phyloP scores from a whole-genome alignment of 2,888 invertebrate genomes.

The Caenorhabditis angaria region DNA sequence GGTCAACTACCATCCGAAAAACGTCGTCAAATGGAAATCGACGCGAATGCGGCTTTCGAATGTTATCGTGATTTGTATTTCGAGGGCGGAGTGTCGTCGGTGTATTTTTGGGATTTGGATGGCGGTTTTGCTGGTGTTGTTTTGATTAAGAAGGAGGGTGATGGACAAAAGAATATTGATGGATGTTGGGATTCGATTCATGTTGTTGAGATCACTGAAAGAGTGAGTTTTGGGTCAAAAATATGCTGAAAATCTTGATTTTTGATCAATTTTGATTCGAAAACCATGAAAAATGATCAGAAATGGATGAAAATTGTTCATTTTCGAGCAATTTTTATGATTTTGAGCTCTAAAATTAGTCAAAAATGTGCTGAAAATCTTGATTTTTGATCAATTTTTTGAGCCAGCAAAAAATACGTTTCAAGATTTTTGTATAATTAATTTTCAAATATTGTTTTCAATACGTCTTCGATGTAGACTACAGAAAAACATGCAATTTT shows the following conservation, averaged over 20 bases:
- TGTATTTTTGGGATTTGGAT: constrained; percentile 98
- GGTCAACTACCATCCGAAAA: constrained; percentile 97
- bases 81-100: constrained; percentile 98
- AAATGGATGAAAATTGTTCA: no score
- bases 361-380: no score
- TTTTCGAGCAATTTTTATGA: no score
- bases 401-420: no score
- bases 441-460: no score
- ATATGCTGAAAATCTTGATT: background rate
- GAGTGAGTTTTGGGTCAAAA: constrained; percentile 17
- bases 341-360: no score
- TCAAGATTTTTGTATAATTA: no score
- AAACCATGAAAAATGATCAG: no score
- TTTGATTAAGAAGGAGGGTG: constrained; percentile 94
- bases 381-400: no score
- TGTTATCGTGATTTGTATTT: constrained; percentile 89
- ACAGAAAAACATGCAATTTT: no score
- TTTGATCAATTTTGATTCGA: background rate
- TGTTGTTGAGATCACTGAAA: constrained; percentile 89
- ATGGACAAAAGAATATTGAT: constrained; percentile 96
- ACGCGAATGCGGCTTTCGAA: constrained; percentile 97
- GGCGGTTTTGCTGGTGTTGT: constrained; percentile 98
- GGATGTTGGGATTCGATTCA: constrained; percentile 99
- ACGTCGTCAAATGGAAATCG: constrained; percentile 91
- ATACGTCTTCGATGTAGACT: no score